phyloP scores from a whole-genome alignment of 2,113 vertebrate genomes.

The Oxyura jamaicensis region DNA sequence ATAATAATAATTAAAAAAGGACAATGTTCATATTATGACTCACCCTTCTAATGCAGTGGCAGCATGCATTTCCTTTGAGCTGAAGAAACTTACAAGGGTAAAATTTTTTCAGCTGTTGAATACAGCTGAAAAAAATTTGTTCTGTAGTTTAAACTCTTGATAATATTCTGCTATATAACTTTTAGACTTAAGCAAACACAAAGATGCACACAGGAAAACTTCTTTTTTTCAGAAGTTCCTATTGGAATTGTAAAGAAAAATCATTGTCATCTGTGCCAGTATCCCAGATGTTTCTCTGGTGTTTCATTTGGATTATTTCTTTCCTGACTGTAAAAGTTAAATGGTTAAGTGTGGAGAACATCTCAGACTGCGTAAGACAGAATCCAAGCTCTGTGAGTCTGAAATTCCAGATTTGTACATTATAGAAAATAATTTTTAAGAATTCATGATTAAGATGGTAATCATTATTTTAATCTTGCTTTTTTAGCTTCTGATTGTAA shows the following conservation, averaged over 20 bases:
- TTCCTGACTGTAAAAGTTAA: background rate
- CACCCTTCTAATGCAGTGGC: background rate
- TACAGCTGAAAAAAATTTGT: no score
- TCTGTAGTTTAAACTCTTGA: background rate
- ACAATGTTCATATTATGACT: background rate
- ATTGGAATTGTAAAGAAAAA: background rate
- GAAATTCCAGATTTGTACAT: background rate
- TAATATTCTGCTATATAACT: background rate
- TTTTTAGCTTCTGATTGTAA: background rate
- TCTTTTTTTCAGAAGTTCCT: background rate
- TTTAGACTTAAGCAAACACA: background rate
- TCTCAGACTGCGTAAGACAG: background rate
- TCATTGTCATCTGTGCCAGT: background rate
- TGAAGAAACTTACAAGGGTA: background rate
- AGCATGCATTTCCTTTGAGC: background rate
- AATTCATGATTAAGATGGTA: background rate
- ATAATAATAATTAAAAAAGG: background rate
- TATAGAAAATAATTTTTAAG: background rate
- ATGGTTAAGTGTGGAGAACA: background rate
- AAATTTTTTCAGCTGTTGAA: background rate
- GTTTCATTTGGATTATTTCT: background rate
- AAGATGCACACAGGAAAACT: background rate
- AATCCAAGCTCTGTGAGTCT: background rate
- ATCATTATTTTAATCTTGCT: background rate
- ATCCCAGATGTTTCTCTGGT: background rate